phyloP scores from a whole-genome alignment of 2,888 invertebrate genomes.

The Trissolcus brochymenae region DNA sequence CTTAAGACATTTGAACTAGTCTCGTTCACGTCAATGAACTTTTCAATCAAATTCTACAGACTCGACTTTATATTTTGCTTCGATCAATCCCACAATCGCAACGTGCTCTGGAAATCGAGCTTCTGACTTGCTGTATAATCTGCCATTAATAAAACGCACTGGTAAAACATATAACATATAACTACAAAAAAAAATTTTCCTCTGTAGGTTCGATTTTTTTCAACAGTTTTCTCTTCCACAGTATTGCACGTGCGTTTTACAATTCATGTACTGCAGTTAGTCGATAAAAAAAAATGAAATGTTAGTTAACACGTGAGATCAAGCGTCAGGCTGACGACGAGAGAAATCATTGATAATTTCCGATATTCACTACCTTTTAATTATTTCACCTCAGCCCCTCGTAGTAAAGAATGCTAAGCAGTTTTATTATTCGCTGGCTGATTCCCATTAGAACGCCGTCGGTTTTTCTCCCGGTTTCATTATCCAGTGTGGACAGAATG shows the following conservation, averaged over 20 bases:
- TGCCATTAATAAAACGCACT: too few species aligned
- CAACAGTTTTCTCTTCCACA: too few species aligned
- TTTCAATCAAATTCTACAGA: slow-evolving; percentile 47
- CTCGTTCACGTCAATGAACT: slow-evolving; percentile 46
- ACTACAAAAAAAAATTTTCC: not conserved
- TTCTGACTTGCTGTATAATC: too few species aligned
- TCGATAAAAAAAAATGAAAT: slow-evolving; percentile 49
- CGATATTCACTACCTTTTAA: slow-evolving; percentile 68
- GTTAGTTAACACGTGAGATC: slow-evolving; percentile 53
- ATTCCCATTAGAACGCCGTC: slow-evolving; percentile 74
- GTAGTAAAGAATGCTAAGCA: slow-evolving; percentile 74
- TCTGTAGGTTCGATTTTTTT: not conserved
- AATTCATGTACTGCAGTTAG: slow-evolving; percentile 28
- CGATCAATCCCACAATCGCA: slow-evolving; percentile 32
- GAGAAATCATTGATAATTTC: slow-evolving; percentile 60
- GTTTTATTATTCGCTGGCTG: slow-evolving; percentile 74
- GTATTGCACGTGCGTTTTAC: too few species aligned
- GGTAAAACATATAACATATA: not conserved
- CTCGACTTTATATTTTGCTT: slow-evolving; percentile 21
- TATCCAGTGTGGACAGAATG: slow-evolving; percentile 73
- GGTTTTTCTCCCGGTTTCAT: slow-evolving; percentile 74
- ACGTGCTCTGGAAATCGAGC: not conserved
- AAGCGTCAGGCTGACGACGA: slow-evolving; percentile 45
- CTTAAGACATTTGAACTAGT: slow-evolving; percentile 52
- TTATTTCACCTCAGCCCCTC: slow-evolving; percentile 69